These are phyloP conservation scores for Lordiphosa clarofinis DNA, from an alignment of 1,140 invertebrate genomes.

Conservation along the genomic window DNA sequence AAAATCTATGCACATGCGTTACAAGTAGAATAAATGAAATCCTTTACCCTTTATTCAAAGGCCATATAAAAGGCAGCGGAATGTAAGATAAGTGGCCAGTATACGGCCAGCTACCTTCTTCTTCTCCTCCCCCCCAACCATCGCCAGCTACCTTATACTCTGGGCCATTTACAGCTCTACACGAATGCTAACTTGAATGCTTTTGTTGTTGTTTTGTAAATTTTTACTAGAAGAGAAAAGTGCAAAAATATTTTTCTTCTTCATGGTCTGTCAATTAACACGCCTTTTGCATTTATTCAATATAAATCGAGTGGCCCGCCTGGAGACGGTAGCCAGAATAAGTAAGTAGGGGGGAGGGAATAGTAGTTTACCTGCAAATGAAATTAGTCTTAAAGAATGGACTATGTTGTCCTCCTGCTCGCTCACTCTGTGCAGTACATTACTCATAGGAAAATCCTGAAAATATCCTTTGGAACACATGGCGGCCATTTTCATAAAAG, in stretches of 20 bases:
- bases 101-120: neutral
- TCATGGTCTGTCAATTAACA: slow-evolving; percentile 78
- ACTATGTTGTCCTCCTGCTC: slow-evolving; percentile 3
- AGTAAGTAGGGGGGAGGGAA: neutral
- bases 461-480: slow-evolving; percentile 35
- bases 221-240: slow-evolving; percentile 27
- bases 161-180: slow-evolving; percentile 37
- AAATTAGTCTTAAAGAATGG: slow-evolving; percentile 70
- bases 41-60: neutral
- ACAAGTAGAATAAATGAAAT: too few relatives aligned
- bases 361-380: slow-evolving; percentile 48
- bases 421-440: too few relatives aligned
- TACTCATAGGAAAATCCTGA: slow-evolving; percentile 26
- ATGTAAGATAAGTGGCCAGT: slow-evolving; percentile 8
- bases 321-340: neutral
- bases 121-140: neutral
- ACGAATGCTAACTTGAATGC: slow-evolving; percentile 11
- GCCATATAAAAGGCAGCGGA: slow-evolving; percentile 11
- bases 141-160: too few relatives aligned
- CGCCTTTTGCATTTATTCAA: slow-evolving; percentile 77
- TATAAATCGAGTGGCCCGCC: slow-evolving; percentile 59
- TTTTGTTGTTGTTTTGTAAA: slow-evolving; percentile 6
- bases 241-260: slow-evolving; percentile 69
- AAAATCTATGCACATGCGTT: too few relatives aligned
- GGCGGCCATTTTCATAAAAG: slow-evolving; percentile 63